Evolutionary conservation across 2,797 vertebrate species (phyloP).

Genomic region (Neosilurus mollespiculum): DNA sequence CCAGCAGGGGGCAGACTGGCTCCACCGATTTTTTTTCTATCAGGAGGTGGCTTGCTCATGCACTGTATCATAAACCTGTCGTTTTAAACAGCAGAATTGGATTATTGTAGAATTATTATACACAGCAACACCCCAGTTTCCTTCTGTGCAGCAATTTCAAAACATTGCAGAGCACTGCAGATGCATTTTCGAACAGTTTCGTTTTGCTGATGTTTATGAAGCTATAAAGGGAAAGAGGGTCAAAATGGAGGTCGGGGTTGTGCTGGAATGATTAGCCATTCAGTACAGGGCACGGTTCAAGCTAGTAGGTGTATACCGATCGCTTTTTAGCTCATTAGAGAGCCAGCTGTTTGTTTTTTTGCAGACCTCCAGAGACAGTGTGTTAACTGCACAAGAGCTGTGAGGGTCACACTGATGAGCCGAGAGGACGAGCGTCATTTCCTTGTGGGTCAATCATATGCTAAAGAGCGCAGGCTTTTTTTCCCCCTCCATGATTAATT

Average conservation of each 20-base stretch:
- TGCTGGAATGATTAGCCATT: slow-evolving; percentile 45
- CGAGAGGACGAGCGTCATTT: slow-evolving; percentile 13
- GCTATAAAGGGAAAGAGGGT: neutral
- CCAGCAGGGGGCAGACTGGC: slow-evolving; percentile 55
- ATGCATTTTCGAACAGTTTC: too few relatives aligned
- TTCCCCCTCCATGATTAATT: slow-evolving; percentile 21
- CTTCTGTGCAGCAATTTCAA: neutral
- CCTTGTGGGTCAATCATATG: slow-evolving; percentile 38
- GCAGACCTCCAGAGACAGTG: slow-evolving; percentile 9
- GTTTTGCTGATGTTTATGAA: neutral
- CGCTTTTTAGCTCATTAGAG: slow-evolving; percentile 40
- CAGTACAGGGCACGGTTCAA: neutral
- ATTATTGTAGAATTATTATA: slow-evolving; percentile 23
- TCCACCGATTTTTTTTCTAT: slow-evolving; percentile 16
- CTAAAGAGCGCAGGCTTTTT: slow-evolving; percentile 22
- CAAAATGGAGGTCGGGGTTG: neutral
- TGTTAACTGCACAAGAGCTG: slow-evolving; percentile 30
- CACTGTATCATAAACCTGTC: slow-evolving; percentile 1
- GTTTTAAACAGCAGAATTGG: slow-evolving; percentile 26
- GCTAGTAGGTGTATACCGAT: slow-evolving; percentile 23
- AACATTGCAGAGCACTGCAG: neutral
- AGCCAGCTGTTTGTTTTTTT: slow-evolving; percentile 50
- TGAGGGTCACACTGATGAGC: neutral
- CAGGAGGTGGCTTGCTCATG: slow-evolving; percentile 9
- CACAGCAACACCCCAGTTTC: neutral